phyloP scores from a whole-genome alignment of 2,113 vertebrate species.

The Syngnathus scovelli region DNA sequence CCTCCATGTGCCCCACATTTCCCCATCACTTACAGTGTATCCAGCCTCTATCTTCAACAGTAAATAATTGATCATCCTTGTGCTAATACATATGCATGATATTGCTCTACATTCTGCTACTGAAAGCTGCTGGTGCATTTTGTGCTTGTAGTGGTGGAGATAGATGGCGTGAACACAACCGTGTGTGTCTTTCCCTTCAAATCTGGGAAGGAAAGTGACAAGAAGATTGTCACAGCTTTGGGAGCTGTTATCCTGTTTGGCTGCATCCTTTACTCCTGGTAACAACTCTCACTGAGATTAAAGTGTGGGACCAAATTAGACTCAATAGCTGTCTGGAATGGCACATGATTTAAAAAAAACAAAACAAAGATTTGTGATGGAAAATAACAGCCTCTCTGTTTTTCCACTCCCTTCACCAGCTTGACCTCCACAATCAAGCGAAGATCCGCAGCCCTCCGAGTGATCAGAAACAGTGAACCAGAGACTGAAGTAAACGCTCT shows the following conservation, averaged over 20 bases:
- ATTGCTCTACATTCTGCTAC: background rate
- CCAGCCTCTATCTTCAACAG: constrained; percentile 5
- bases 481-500: constrained; percentile 79
- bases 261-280: constrained; percentile 95
- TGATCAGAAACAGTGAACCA: constrained; percentile 75
- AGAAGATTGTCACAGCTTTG: constrained; percentile 79
- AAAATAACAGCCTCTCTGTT: constrained; percentile 22
- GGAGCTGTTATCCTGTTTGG: constrained; percentile 81
- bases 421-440: constrained; percentile 91
- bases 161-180: constrained; percentile 74
- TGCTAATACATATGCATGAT: background rate
- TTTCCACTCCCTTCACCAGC: constrained; percentile 56
- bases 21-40: background rate
- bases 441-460: constrained; percentile 84
- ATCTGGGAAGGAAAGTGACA: constrained; percentile 77
- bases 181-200: constrained; percentile 84
- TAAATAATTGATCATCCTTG: background rate
- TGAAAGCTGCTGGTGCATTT: constrained; percentile 5
- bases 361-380: constrained; percentile 11
- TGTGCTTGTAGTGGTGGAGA: constrained; percentile 45
- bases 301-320: constrained; percentile 15
- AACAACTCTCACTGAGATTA: constrained; percentile 28
- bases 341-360: constrained; percentile 35
- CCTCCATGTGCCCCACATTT: background rate
- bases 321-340: constrained; percentile 30